These are phyloP conservation scores for Suillia variegata DNA, from an alignment of 2,888 invertebrate species.

Conservation along the genomic window DNA sequence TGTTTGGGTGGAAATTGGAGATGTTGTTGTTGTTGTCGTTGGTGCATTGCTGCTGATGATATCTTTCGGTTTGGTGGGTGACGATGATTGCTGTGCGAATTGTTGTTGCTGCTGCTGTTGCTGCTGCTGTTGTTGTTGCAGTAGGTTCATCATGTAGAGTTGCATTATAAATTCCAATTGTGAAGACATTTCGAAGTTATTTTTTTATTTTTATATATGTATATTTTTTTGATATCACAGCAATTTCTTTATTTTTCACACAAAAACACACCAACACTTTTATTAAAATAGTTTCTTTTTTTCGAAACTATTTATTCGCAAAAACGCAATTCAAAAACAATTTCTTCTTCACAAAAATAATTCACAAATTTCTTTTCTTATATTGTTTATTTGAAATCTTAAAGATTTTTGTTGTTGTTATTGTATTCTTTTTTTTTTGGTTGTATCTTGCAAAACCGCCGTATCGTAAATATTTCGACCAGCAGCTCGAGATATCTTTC, in stretches of 20 bases:
- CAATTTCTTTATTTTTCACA: constrained; percentile 12
- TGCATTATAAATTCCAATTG: constrained; percentile 60
- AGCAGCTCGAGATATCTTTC: constrained; percentile 35
- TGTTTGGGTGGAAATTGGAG: constrained; percentile 16
- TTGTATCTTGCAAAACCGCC: not conserved
- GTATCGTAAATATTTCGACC: not conserved
- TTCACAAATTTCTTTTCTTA: constrained; percentile 6
- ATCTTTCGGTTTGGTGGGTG: constrained; percentile 20
- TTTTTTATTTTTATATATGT: constrained; percentile 14
- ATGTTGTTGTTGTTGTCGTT: constrained; percentile 24
- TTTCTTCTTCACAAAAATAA: too few species aligned
- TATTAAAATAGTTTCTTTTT: too few species aligned
- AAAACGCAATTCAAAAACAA: not conserved
- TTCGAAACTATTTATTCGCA: too few species aligned
- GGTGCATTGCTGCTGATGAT: constrained; percentile 22
- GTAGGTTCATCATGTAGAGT: constrained; percentile 58
- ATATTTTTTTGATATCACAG: constrained; percentile 12
- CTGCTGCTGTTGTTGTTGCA: constrained; percentile 55
- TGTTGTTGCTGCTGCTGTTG: constrained; percentile 39
- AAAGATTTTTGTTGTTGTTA: not conserved
- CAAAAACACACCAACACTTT: too few species aligned
- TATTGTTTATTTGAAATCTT: constrained; percentile 18
- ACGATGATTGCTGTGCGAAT: constrained; percentile 27
- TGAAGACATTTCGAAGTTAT: constrained; percentile 45
- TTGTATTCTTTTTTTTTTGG: not conserved